Percentiles rank a stretch among this genome's conserved stretches.
phyloP scores from a whole-genome alignment of 2,797 vertebrate genomes.

The Tenualosa thibaudeaui region DNA sequence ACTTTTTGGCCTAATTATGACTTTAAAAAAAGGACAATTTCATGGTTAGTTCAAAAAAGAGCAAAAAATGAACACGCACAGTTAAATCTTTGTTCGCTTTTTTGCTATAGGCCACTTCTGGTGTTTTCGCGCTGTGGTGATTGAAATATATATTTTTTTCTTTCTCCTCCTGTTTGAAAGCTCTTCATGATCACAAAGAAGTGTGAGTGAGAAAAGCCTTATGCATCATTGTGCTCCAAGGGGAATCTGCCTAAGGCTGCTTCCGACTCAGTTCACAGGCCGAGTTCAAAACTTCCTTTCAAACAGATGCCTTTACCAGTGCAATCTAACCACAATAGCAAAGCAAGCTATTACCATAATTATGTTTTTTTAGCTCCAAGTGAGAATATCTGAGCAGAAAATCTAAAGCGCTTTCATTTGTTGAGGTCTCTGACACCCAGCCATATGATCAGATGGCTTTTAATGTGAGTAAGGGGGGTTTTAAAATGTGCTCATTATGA shows the following conservation, averaged over 20 bases:
- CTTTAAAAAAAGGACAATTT: background rate
- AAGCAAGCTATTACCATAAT: constrained; percentile 13
- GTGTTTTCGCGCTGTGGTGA: background rate
- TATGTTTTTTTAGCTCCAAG: constrained; percentile 3
- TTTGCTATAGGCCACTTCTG: constrained; percentile 15
- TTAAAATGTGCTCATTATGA: background rate
- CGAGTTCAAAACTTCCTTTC: constrained; percentile 12
- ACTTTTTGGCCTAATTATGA: background rate
- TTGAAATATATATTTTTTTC: background rate
- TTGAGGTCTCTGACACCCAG: constrained; percentile 4
- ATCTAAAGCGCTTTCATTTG: constrained; percentile 11
- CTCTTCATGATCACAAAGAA: constrained; percentile 9
- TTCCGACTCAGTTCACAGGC: background rate
- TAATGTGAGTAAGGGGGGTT: background rate
- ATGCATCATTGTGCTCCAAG: background rate
- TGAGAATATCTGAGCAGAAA: background rate
- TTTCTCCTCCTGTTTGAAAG: background rate
- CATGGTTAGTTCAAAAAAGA: constrained; percentile 1
- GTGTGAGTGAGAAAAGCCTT: background rate
- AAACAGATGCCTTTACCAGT: constrained; percentile 17
- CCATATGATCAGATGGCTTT: constrained; percentile 16
- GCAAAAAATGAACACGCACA: background rate
- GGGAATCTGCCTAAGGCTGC: background rate
- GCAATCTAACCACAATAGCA: constrained; percentile 5
- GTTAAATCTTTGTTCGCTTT: background rate